phyloP scores from a whole-genome alignment of 2,797 vertebrate species.

The Rhinogobio ventralis region DNA sequence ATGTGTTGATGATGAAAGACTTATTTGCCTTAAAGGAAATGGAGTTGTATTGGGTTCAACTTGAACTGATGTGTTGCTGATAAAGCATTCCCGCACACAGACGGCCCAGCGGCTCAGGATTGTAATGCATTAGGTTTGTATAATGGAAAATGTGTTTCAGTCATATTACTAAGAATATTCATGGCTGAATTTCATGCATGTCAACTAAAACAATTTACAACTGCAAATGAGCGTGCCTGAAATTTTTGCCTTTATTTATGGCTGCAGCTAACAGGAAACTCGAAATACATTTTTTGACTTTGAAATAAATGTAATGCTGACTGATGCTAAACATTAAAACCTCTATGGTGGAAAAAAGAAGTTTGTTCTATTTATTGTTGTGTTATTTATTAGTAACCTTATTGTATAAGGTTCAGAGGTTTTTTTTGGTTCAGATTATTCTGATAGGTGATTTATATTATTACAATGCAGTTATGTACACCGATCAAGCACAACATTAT shows the following conservation, averaged over 20 bases:
- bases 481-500: no score
- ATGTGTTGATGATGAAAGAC: constrained; percentile 34
- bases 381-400: not conserved
- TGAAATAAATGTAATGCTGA: constrained; percentile 33
- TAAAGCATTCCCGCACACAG: constrained; percentile 39
- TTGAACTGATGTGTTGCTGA: constrained; percentile 57
- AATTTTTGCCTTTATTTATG: constrained; percentile 31
- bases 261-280: constrained; percentile 16
- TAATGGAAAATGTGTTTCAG: constrained; percentile 49
- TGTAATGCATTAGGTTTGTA: constrained; percentile 48
- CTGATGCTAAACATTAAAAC: constrained; percentile 17
- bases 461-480: not conserved
- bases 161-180: constrained; percentile 47
- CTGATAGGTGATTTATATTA: not conserved
- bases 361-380: not conserved
- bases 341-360: not conserved
- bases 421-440: not conserved
- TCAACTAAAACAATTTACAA: constrained; percentile 49
- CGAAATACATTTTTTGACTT: constrained; percentile 27
- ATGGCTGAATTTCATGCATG: constrained; percentile 47
- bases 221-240: constrained; percentile 27
- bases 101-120: constrained; percentile 23
- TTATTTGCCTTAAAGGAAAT: constrained; percentile 27
- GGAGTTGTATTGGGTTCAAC: constrained; percentile 44
- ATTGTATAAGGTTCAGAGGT: not conserved